These are phyloP conservation scores for Onthophagus sagittarius DNA, from an alignment of 2,888 invertebrate genomes.

Conservation along the genomic window DNA sequence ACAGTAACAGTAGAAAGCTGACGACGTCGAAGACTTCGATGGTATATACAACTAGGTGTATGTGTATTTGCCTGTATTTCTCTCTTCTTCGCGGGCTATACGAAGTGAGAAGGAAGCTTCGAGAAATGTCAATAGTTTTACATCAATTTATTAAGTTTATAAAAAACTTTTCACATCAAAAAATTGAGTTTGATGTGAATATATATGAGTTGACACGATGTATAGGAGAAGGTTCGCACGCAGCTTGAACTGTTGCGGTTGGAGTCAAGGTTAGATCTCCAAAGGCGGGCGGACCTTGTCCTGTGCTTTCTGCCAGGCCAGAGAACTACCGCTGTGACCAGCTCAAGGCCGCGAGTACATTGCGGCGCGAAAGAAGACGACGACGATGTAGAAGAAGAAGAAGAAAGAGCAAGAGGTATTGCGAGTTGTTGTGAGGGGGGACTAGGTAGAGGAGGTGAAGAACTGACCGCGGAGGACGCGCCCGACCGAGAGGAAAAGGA, in stretches of 20 bases:
- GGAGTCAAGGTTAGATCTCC: constrained; percentile 48
- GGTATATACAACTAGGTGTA: too few species aligned
- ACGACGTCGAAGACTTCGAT: not conserved
- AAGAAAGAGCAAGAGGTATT: not conserved
- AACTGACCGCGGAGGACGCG: not conserved
- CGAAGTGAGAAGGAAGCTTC: too few species aligned
- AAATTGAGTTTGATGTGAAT: too few species aligned
- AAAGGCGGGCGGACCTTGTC: constrained; percentile 44
- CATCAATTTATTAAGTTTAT: too few species aligned
- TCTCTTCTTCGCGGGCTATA: too few species aligned
- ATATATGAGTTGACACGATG: too few species aligned
- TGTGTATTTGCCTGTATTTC: too few species aligned
- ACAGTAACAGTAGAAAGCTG: not conserved
- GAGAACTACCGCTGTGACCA: constrained; percentile 42
- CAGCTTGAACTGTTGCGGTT: constrained; percentile 35
- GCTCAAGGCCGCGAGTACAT: constrained; percentile 40
- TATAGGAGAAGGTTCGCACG: constrained; percentile 23
- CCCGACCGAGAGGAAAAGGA: not conserved
- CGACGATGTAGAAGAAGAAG: not conserved
- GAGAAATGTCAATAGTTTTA: too few species aligned
- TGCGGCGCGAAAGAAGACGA: not conserved
- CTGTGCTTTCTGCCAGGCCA: constrained; percentile 38
- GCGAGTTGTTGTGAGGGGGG: too few species aligned
- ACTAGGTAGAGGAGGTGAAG: not conserved
- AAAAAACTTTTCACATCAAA: too few species aligned